Conservation (phyloP, 92 coral and sea anemone species). For the Paramuricea clavata region DNA sequence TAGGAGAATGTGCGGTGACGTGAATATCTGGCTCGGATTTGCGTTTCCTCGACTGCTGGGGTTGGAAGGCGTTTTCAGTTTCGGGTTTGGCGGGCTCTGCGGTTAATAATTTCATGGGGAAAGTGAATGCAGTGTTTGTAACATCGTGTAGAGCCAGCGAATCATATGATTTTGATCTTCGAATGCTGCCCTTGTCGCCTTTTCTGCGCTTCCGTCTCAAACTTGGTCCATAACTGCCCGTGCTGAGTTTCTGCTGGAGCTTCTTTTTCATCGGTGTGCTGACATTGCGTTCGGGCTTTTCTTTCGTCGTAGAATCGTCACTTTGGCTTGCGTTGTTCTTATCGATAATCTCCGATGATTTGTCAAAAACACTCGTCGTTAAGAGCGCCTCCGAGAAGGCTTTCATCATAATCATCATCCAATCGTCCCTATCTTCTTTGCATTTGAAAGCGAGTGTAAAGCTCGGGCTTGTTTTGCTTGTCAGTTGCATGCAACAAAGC, state of each 20-base stretch:
- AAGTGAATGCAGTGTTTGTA: not conserved
- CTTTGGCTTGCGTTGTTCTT: not conserved
- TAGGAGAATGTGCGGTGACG: not conserved
- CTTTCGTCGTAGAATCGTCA: not conserved
- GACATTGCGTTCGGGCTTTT: not conserved
- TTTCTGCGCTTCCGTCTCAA: constrained; percentile 3
- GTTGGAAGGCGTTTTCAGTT: not conserved
- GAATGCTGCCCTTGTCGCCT: not conserved
- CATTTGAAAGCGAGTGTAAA: not conserved
- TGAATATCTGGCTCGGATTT: constrained; percentile 16
- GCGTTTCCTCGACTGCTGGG: not conserved
- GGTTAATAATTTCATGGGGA: not conserved
- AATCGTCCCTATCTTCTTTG: constrained; percentile 30
- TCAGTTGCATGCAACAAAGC: constrained; percentile 9
- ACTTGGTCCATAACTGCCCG: constrained; percentile 17
- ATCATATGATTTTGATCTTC: constrained; percentile 16
- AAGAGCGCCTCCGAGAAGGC: constrained; percentile 33
- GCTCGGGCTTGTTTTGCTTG: constrained; percentile 17
- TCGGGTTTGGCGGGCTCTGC: not conserved
- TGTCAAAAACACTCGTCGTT: not conserved
- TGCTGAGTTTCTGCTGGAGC: not conserved
- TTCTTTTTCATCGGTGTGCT: not conserved
- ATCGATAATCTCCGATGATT: not conserved
- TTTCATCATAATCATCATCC: constrained; percentile 36
- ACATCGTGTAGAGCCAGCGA: not conserved